Evolutionary conservation across 1,140 invertebrate genomes (phyloP).

Genomic region (Brachionus angularis): DNA sequence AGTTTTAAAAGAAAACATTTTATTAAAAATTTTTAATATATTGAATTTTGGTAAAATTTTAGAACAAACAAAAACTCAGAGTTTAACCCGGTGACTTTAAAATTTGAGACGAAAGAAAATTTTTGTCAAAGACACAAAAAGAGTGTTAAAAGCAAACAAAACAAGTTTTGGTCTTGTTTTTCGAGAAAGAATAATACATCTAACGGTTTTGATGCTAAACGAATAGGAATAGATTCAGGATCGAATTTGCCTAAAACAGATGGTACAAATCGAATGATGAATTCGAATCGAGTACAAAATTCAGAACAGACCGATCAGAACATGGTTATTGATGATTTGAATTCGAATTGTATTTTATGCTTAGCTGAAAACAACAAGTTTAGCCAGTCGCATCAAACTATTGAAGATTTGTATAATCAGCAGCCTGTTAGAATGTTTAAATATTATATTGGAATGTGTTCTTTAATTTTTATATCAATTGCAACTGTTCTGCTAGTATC

Average conservation of each 20-base stretch:
- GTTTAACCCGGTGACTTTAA: conserved; percentile 36
- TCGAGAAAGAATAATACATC: no score
- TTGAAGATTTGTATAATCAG: conserved; percentile 1
- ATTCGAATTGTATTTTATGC: conserved; percentile 17
- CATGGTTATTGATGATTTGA: conserved; percentile 13
- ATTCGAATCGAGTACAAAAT: background rate
- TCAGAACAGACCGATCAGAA: no score
- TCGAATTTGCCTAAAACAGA: no score
- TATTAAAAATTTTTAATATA: conserved; percentile 3
- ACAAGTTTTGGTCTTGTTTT: conserved; percentile 1
- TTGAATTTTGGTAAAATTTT: background rate
- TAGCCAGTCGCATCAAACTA: background rate
- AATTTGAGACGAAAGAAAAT: conserved; percentile 9
- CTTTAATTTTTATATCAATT: conserved; percentile 16
- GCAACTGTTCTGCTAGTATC: conserved; percentile 1
- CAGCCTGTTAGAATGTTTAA: background rate
- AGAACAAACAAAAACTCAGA: background rate
- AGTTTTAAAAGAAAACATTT: no score
- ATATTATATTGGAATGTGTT: conserved; percentile 5
- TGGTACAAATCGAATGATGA: no score
- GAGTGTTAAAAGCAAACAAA: background rate
- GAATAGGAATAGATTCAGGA: no score
- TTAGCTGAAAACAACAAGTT: conserved; percentile 15
- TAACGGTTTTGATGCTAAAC: no score
- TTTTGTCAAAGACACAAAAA: conserved; percentile 12